These are phyloP conservation scores for Heliangelus exortis DNA, from an alignment of 2,797 vertebrate species.

Conservation along the genomic window DNA sequence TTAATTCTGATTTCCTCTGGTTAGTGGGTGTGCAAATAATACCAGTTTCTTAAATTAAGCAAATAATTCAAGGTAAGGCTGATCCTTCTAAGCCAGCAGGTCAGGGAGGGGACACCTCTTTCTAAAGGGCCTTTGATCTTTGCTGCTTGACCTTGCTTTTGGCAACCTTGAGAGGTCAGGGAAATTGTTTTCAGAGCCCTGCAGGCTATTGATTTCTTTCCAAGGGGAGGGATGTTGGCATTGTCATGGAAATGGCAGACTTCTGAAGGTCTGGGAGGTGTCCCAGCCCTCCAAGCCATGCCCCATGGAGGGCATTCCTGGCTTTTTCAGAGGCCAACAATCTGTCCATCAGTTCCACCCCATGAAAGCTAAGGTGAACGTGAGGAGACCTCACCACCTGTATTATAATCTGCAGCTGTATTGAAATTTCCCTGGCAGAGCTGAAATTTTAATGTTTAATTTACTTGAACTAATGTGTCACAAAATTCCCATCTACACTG, in stretches of 20 bases:
- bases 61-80: slow-evolving; percentile 15
- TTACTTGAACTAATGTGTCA: slow-evolving; percentile 64
- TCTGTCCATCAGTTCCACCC: slow-evolving; percentile 48
- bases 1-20: background rate
- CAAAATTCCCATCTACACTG: slow-evolving; percentile 33
- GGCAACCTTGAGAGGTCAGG: slow-evolving; percentile 39
- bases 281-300: background rate
- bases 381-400: slow-evolving; percentile 72
- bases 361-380: slow-evolving; percentile 41
- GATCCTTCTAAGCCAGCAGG: background rate
- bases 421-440: slow-evolving; percentile 73
- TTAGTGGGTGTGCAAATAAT: background rate
- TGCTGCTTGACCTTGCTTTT: slow-evolving; percentile 58
- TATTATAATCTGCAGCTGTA: slow-evolving; percentile 82
- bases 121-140: slow-evolving; percentile 42
- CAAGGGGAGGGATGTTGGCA: background rate
- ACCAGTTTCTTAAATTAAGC: background rate
- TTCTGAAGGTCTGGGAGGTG: background rate
- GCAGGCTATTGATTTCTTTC: slow-evolving; percentile 31
- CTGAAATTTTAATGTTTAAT: slow-evolving; percentile 62
- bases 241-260: slow-evolving; percentile 57
- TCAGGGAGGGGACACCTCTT: background rate
- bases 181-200: slow-evolving; percentile 6
- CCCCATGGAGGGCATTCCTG: background rate
- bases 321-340: slow-evolving; percentile 24